Evolutionary conservation across 2,797 vertebrate genomes (phyloP).

Genomic region (Antrozous pallidus): DNA sequence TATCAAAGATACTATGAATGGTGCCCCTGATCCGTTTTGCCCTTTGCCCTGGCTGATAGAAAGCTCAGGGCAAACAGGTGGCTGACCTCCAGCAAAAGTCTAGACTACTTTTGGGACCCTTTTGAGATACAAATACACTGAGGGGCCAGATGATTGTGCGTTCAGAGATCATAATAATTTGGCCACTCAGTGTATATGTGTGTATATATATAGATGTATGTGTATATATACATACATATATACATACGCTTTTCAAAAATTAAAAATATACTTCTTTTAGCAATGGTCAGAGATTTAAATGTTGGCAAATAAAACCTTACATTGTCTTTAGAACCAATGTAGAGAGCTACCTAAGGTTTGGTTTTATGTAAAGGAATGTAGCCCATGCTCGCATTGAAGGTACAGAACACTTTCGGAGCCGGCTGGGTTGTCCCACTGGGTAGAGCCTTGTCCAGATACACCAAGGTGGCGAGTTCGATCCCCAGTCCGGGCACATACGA

Average conservation of each 20-base stretch:
- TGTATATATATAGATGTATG: too few relatives aligned
- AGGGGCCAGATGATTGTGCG: too few relatives aligned
- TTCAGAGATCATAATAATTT: too few relatives aligned
- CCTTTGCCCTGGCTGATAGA: too few relatives aligned
- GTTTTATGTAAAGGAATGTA: background rate
- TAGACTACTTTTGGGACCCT: too few relatives aligned
- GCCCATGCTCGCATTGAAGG: background rate
- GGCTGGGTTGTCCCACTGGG: background rate
- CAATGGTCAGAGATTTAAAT: slow-evolving; percentile 31
- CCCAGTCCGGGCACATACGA: background rate
- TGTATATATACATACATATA: too few relatives aligned
- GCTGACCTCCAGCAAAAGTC: too few relatives aligned
- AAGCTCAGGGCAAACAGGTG: too few relatives aligned
- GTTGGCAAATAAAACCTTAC: background rate
- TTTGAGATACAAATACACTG: too few relatives aligned
- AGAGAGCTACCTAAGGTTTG: background rate
- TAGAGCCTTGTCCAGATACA: background rate
- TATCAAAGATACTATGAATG: too few relatives aligned
- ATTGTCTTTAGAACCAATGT: background rate
- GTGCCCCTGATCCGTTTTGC: too few relatives aligned
- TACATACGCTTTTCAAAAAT: background rate
- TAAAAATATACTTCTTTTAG: background rate
- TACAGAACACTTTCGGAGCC: background rate
- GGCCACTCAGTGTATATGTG: too few relatives aligned
- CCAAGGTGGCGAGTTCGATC: background rate